Evolutionary conservation across 2,888 invertebrate genomes (phyloP).

Genomic region (Coelopa pilipes): DNA sequence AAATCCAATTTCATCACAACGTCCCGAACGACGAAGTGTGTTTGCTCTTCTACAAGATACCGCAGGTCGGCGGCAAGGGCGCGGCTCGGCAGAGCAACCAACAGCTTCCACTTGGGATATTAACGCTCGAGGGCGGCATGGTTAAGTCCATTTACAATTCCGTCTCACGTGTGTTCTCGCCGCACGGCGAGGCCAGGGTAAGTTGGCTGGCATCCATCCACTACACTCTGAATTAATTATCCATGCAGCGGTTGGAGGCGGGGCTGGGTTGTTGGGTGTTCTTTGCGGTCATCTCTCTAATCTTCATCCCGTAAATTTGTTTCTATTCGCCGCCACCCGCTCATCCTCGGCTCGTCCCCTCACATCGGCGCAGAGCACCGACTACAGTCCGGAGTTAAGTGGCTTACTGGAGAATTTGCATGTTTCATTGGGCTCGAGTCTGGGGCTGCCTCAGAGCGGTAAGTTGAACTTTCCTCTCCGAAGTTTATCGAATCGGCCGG

Average conservation of each 20-base stretch:
- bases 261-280: too few species aligned
- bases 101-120: constrained; percentile 63
- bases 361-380: constrained; percentile 61
- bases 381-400: constrained; percentile 64
- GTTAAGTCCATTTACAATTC: constrained; percentile 69
- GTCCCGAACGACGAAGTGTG: constrained; percentile 66
- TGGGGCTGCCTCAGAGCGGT: constrained; percentile 66
- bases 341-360: too few species aligned
- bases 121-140: constrained; percentile 67
- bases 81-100: constrained; percentile 36
- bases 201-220: constrained; percentile 40
- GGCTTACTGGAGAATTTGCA: constrained; percentile 65
- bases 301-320: constrained; percentile 40
- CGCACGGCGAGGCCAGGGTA: constrained; percentile 63
- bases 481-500: background rate
- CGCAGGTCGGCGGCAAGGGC: constrained; percentile 53
- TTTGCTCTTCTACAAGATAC: constrained; percentile 67
- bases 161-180: constrained; percentile 67
- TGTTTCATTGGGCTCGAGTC: constrained; percentile 62
- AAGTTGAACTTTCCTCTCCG: constrained; percentile 38
- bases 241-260: constrained; percentile 30
- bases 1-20: constrained; percentile 66
- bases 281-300: constrained; percentile 41
- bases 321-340: constrained; percentile 36
- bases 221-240: constrained; percentile 26